Conservation (phyloP, 2,113 vertebrate species). For the Nothocercus nigrocapillus region DNA sequence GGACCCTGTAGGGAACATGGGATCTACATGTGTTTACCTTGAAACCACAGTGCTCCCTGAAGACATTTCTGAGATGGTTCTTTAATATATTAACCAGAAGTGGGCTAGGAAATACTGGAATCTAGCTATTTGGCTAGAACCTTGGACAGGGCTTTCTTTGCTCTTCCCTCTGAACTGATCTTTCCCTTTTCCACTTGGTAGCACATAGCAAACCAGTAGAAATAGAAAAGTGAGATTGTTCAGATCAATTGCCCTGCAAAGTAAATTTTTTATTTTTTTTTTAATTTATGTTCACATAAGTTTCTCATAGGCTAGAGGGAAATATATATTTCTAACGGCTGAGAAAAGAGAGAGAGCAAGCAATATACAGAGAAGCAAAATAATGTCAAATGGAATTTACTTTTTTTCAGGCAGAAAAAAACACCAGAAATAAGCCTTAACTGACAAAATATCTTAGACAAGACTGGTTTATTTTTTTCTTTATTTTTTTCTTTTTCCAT, state of each 20-base stretch:
- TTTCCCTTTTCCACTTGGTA: neutral
- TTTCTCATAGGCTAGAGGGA: neutral
- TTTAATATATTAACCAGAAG: no score
- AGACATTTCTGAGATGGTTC: neutral
- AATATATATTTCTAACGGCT: neutral
- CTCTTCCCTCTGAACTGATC: neutral
- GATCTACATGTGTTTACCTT: neutral
- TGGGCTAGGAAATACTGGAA: accelerated
- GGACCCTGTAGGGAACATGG: neutral
- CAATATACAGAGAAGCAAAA: neutral
- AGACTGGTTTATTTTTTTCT: neutral
- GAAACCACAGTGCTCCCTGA: neutral
- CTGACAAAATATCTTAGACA: no score
- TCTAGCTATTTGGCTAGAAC: neutral
- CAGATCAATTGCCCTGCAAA: neutral
- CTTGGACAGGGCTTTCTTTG: slow-evolving; percentile 45
- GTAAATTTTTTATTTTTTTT: neutral
- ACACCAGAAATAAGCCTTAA: neutral
- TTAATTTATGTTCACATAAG: accelerated
- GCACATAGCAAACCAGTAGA: accelerated
- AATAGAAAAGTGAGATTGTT: neutral
- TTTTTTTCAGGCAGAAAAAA: neutral
- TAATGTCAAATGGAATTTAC: accelerated
- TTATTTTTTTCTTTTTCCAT: no score
- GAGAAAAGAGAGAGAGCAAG: neutral